These are phyloP conservation scores for Ostrea denselamellosa DNA, from an alignment of 1,140 invertebrate species.

Conservation along the genomic window DNA sequence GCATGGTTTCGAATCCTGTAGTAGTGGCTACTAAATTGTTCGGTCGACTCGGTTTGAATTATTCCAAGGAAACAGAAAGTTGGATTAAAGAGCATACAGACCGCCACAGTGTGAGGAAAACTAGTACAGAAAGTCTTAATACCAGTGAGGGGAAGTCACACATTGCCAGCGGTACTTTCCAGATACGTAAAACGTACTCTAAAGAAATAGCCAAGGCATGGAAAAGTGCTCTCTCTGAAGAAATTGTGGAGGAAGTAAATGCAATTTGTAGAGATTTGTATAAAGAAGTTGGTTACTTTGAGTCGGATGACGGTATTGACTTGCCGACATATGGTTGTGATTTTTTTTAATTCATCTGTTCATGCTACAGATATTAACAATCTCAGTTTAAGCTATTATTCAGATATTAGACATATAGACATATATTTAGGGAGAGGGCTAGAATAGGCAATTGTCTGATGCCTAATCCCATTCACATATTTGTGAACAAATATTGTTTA, in stretches of 20 bases:
- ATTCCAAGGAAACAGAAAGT: constrained; percentile 32
- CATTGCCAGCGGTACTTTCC: neutral
- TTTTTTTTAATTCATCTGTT: too few relatives aligned
- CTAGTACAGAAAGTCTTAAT: too few relatives aligned
- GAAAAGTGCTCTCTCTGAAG: neutral
- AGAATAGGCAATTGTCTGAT: too few relatives aligned
- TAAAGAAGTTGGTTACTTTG: neutral
- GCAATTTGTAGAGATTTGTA: neutral
- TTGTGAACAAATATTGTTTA: too few relatives aligned
- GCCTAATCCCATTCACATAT: too few relatives aligned
- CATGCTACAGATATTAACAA: too few relatives aligned
- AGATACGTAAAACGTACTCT: constrained; percentile 13
- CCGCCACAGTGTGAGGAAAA: neutral
- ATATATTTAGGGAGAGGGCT: too few relatives aligned
- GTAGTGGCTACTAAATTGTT: constrained; percentile 16
- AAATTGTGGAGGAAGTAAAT: neutral
- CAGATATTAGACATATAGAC: too few relatives aligned
- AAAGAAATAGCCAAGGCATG: neutral
- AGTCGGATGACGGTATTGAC: neutral
- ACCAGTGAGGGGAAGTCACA: neutral
- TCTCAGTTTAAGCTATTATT: too few relatives aligned
- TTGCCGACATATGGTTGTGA: neutral
- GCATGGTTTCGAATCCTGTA: constrained; percentile 9
- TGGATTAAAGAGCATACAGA: constrained; percentile 20
- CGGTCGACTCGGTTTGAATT: neutral